Evolutionary conservation across 2,888 invertebrate genomes (phyloP).

Genomic region (Ormyrus thymus): DNA sequence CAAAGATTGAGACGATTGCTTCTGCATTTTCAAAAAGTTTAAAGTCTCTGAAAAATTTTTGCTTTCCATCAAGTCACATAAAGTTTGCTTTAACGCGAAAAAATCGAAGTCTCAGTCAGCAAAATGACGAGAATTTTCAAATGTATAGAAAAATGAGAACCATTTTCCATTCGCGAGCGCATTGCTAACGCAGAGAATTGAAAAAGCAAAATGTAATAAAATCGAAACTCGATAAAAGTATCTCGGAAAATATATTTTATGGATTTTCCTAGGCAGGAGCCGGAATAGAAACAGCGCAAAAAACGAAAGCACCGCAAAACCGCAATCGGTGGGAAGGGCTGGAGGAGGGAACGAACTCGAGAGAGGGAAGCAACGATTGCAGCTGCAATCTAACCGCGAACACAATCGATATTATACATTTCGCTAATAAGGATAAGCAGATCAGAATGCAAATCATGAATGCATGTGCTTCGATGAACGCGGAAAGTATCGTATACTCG

Average conservation of each 20-base stretch:
- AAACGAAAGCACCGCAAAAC: background rate
- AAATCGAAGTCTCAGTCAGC: background rate
- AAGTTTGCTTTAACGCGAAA: background rate
- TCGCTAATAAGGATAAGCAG: background rate
- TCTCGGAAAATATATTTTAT: slow-evolving; percentile 4
- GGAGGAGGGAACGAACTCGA: too few relatives aligned
- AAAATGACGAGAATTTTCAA: too few relatives aligned
- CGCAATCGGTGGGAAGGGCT: too few relatives aligned
- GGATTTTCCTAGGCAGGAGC: background rate
- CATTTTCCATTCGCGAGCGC: slow-evolving; percentile 1
- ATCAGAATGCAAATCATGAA: background rate
- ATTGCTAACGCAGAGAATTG: background rate
- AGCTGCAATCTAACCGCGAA: background rate
- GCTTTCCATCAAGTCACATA: too few relatives aligned
- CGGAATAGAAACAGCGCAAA: background rate
- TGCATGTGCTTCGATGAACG: background rate
- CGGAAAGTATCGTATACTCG: too few relatives aligned
- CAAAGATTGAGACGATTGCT: too few relatives aligned
- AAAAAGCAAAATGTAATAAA: slow-evolving; percentile 4
- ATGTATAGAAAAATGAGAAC: background rate
- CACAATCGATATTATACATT: slow-evolving; percentile 3
- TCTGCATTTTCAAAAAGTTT: too few relatives aligned
- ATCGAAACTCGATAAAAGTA: slow-evolving; percentile 3
- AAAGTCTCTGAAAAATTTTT: too few relatives aligned
- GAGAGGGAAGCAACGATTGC: too few relatives aligned